These are phyloP conservation scores for Ferrisia virgata DNA, from an alignment of 2,888 invertebrate species.

Conservation along the genomic window DNA sequence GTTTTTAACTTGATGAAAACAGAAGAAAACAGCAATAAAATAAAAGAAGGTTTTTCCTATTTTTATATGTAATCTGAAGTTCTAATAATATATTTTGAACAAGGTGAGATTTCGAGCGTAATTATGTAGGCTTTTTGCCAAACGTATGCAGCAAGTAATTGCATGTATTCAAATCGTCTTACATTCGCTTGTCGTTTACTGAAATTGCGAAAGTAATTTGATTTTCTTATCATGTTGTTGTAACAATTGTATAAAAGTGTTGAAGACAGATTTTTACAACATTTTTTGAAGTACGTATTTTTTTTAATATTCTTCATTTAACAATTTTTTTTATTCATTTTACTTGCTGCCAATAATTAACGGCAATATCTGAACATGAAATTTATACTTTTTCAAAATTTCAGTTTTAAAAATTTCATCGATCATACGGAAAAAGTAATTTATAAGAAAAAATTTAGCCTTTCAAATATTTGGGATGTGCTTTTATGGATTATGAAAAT, in stretches of 20 bases:
- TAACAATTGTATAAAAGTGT: neutral
- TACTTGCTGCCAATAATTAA: neutral
- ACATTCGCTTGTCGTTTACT: neutral
- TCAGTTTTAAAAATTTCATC: no score
- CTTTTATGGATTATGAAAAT: no score
- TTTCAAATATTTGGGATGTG: no score
- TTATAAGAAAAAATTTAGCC: no score
- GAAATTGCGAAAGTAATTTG: neutral
- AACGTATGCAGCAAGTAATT: neutral
- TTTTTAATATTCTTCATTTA: neutral
- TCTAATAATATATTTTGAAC: conserved; percentile 29
- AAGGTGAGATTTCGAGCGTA: conserved; percentile 5
- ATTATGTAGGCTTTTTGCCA: conserved; percentile 37
- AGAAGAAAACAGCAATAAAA: neutral
- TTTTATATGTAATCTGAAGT: neutral
- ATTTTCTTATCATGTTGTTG: neutral
- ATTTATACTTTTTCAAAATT: no score
- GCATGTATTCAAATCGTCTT: neutral
- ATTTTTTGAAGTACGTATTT: neutral
- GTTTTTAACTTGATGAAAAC: neutral
- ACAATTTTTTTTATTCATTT: neutral
- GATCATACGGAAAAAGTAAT: no score
- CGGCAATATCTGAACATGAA: neutral
- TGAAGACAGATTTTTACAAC: neutral
- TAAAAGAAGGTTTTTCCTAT: neutral